A percentile compares a stretch with the other conserved stretches of the same genome.
phyloP scores from a whole-genome alignment of 1,140 invertebrate species.

The Drosophila hydei region DNA sequence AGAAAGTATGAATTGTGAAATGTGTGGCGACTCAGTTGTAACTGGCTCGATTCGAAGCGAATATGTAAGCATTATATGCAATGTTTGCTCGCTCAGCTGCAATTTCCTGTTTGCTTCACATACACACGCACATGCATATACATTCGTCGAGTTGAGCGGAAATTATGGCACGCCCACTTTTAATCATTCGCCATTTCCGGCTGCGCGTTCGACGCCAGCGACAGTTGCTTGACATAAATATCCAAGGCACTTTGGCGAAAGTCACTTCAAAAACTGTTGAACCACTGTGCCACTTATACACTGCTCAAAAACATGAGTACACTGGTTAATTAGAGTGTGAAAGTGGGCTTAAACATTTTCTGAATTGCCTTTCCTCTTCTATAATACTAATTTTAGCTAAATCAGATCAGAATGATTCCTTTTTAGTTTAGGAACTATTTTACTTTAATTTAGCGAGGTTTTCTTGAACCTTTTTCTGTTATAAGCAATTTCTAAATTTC shows the following conservation, averaged over 20 bases:
- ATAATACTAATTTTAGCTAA: too few species aligned
- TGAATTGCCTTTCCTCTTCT: too few species aligned
- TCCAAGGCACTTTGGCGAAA: constrained; percentile 5
- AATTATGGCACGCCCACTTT: constrained; percentile 80
- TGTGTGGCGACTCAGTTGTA: not conserved
- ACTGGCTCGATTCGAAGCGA: constrained; percentile 9
- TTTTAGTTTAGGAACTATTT: too few species aligned
- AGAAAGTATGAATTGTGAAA: constrained; percentile 11
- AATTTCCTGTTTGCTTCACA: constrained; percentile 67
- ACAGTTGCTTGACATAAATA: constrained; percentile 52
- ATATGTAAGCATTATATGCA: constrained; percentile 21
- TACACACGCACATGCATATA: constrained; percentile 1
- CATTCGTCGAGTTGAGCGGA: constrained; percentile 39
- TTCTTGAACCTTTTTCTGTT: too few species aligned
- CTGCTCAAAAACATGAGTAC: too few species aligned
- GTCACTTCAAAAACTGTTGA: constrained; percentile 10
- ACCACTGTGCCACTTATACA: constrained; percentile 17
- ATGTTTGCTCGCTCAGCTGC: constrained; percentile 40
- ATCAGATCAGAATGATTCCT: too few species aligned
- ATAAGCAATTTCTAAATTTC: too few species aligned
- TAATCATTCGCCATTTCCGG: constrained; percentile 77
- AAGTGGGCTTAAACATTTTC: too few species aligned
- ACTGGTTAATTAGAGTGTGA: too few species aligned
- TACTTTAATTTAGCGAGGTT: too few species aligned
- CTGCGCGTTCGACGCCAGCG: constrained; percentile 10